Conservation (phyloP, 2,797 vertebrate species). For the Pangasius mekongensis region DNA sequence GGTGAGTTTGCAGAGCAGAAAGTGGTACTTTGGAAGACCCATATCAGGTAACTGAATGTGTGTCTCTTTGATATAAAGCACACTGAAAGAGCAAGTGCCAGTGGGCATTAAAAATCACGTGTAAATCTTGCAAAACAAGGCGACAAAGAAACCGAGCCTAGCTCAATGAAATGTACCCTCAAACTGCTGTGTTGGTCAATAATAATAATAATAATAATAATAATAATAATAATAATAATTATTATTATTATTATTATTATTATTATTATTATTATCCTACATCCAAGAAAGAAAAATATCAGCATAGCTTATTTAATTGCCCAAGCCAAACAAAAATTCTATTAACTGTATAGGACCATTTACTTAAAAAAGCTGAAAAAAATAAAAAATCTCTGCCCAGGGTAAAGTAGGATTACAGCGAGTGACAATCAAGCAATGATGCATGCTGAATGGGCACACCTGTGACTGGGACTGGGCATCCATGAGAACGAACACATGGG, state of each 20-base stretch:
- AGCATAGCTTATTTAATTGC: not conserved
- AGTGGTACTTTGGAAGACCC: constrained; percentile 13
- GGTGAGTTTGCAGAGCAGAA: constrained; percentile 14
- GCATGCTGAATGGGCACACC: constrained; percentile 55
- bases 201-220: not conserved
- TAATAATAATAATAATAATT: not conserved
- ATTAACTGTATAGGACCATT: not conserved
- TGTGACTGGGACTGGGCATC: constrained; percentile 46
- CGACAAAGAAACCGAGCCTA: not conserved
- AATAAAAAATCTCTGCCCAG: constrained; percentile 27
- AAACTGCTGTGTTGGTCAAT: not conserved
- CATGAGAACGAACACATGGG: constrained; percentile 31
- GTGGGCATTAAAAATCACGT: constrained; percentile 14
- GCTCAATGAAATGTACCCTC: not conserved
- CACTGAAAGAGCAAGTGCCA: not conserved
- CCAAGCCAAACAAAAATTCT: not conserved
- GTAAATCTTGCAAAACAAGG: constrained; percentile 7
- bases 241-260: not conserved
- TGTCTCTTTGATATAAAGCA: constrained; percentile 29
- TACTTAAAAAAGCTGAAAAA: constrained; percentile 16
- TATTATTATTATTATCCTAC: not conserved
- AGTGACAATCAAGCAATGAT: constrained; percentile 59
- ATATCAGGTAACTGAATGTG: constrained; percentile 17
- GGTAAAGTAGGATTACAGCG: constrained; percentile 40
- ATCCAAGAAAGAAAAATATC: not conserved